Conservation (phyloP, 2,888 invertebrate genomes). For the Mayetiola destructor region DNA sequence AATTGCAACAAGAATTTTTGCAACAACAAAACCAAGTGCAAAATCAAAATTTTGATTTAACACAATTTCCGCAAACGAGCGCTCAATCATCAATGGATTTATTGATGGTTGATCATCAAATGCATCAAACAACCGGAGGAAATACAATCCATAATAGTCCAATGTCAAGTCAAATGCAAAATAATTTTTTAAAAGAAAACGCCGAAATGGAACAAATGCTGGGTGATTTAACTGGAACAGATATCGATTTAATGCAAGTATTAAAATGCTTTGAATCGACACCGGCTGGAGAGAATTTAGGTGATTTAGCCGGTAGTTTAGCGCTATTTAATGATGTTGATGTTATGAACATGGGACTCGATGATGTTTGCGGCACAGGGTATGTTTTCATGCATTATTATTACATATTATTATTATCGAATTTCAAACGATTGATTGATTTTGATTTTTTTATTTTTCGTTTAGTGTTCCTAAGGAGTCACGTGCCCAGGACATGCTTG, state of each 20-base stretch:
- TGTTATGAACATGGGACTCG: constrained; percentile 21
- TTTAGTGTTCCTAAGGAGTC: constrained; percentile 13
- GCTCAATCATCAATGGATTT: not conserved
- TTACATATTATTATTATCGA: too few species aligned
- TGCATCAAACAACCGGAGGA: not conserved
- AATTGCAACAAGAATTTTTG: not conserved
- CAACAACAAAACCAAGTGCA: not conserved
- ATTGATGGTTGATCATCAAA: not conserved
- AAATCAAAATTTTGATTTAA: not conserved
- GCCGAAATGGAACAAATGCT: constrained; percentile 54
- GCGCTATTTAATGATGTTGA: constrained; percentile 21
- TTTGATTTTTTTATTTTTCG: not conserved
- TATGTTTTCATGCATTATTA: too few species aligned
- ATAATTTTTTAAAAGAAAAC: constrained; percentile 42
- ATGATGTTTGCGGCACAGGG: too few species aligned
- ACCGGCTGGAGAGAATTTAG: constrained; percentile 26
- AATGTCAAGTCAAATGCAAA: constrained; percentile 26
- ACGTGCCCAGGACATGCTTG: constrained; percentile 24
- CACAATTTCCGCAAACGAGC: not conserved
- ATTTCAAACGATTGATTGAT: too few species aligned
- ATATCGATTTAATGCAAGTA: constrained; percentile 57
- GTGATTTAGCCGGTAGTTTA: constrained; percentile 30
- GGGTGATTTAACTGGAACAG: constrained; percentile 42
- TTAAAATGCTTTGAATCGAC: constrained; percentile 54
- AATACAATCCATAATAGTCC: not conserved